Evolutionary conservation across 2,113 vertebrate species (phyloP).

Genomic region (Indicator indicator): DNA sequence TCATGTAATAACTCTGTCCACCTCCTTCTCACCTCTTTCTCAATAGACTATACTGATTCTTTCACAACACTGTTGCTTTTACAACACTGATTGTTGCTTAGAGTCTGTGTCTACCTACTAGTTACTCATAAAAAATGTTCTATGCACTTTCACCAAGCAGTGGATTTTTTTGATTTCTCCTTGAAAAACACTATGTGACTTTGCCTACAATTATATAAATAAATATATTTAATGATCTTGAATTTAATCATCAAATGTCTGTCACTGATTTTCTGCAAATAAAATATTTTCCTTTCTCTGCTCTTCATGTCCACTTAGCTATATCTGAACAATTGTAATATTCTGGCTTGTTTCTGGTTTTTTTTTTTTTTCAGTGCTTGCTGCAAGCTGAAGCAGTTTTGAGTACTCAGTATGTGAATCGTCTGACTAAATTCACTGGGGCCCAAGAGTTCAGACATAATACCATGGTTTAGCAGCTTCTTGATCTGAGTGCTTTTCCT

Average conservation of each 20-base stretch:
- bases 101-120: background rate
- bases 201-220: background rate
- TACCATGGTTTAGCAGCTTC: background rate
- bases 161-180: background rate
- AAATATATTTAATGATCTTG: background rate
- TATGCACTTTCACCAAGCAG: background rate
- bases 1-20: background rate
- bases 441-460: background rate
- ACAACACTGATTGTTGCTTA: background rate
- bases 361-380: background rate
- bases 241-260: background rate
- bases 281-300: background rate
- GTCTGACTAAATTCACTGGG: background rate
- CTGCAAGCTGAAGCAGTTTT: background rate
- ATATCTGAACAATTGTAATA: background rate
- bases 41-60: background rate
- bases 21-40: background rate
- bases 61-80: conserved; percentile 5
- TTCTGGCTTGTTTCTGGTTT: background rate
- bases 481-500: background rate
- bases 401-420: background rate
- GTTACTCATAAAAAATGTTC: background rate
- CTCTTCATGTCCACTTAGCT: background rate
- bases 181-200: background rate
- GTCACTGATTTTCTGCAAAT: background rate